Base-by-base conservation (phyloP, 1,140 invertebrate species). In the Forficula auricularia region DNA sequence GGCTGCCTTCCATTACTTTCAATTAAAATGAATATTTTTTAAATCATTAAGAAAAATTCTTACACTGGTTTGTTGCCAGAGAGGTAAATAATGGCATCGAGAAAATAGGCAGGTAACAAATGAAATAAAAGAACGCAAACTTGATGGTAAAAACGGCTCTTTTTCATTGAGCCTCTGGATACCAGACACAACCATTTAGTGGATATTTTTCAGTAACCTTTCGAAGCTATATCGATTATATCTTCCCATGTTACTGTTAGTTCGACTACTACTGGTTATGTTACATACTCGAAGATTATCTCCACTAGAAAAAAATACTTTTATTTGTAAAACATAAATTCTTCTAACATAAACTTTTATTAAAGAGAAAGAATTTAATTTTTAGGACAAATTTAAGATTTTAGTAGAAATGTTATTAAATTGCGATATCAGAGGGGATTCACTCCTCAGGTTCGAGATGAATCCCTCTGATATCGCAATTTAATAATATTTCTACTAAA, bases 101-200 rank as follows among this genome's bases (percentile, higher is more conserved):
- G 67, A 40, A 89, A 57, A 30, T 88, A 68, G 9, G 86, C 87
- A 1, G 87, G 87, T 32, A 91, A 60, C 63, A 79, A 76, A 54
- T 91, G 87, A 56, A 86, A 85, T 16, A 90, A 65, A 3, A 88
- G 57, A 38, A 83, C 73, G 53, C 78, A 83, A 31, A 90, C 71
- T 46, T 77, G 75, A 54, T 91, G 85, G 38, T 77, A 53, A 2
- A 79, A 53, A 49, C 75, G 68, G 18, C 73, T 80, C 44, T 72
- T 77, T 54, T 88, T 90, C 79, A 92, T 88, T 1, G 77, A 82
- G 3, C 84, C 83, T 22, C 82, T 0, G 86, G 86, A 60, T 88
- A 88, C 82, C 82, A 86, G n/a, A 77, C 75, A 1, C 82, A 73
- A 6, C 74, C 73, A 48, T 85, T 86, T 0, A 86, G 58, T 0